Evolutionary conservation across 2,888 invertebrate genomes (phyloP).

Genomic region (Lithosia quadra): DNA sequence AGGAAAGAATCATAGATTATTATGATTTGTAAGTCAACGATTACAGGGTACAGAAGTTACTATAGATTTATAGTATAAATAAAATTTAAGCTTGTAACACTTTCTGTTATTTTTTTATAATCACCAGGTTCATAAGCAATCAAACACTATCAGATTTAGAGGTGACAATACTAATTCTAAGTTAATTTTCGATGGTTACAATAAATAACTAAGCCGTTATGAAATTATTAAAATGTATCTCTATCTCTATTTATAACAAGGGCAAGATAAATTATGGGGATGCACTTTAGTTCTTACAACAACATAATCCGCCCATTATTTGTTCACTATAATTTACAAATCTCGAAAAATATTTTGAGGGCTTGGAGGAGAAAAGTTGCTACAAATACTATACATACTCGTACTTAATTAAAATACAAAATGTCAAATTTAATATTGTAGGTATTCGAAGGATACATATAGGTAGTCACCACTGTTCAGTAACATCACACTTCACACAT

Average conservation of each 20-base stretch:
- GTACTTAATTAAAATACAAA: background rate
- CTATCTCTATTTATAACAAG: background rate
- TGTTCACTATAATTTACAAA: too few species aligned
- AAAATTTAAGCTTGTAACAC: background rate
- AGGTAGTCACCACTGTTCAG: background rate
- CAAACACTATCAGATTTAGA: background rate
- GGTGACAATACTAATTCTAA: background rate
- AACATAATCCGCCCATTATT: too few species aligned
- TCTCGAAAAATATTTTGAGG: too few species aligned
- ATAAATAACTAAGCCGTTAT: too few species aligned
- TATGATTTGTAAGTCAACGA: background rate
- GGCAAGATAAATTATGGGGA: too few species aligned
- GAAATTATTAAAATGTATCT: background rate
- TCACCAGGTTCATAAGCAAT: background rate
- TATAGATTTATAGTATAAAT: too few species aligned
- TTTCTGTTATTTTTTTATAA: background rate
- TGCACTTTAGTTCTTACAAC: too few species aligned
- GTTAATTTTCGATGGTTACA: too few species aligned
- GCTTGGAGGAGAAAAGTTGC: too few species aligned
- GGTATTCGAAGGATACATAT: slow-evolving; percentile 1
- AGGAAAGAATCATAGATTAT: background rate
- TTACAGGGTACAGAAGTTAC: background rate
- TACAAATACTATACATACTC: too few species aligned
- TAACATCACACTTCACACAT: slow-evolving; percentile 1
- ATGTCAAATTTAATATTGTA: background rate